These are phyloP conservation scores for Catharus bicknelli DNA, from an alignment of 2,113 vertebrate species.

Conservation along the genomic window DNA sequence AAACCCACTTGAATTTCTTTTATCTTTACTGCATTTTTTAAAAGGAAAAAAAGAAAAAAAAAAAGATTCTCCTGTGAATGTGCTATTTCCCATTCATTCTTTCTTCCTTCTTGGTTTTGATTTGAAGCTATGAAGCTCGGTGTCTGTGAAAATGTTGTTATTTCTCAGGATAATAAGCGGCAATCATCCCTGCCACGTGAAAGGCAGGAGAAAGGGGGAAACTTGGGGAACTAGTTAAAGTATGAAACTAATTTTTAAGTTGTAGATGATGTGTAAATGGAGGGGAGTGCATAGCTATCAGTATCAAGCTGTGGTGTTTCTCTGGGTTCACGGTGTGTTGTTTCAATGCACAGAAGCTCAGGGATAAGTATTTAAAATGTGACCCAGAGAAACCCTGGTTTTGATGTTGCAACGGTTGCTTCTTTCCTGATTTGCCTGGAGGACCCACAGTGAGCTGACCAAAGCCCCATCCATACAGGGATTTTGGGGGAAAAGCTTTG, in stretches of 20 bases:
- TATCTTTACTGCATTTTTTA: slow-evolving; percentile 70
- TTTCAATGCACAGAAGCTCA: slow-evolving; percentile 77
- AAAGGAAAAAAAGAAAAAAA: background rate
- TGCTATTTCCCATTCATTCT: slow-evolving; percentile 57
- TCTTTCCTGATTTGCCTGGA: slow-evolving; percentile 38
- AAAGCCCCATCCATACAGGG: background rate
- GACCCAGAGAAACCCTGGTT: slow-evolving; percentile 70
- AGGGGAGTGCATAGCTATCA: background rate
- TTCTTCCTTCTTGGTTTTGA: slow-evolving; percentile 63
- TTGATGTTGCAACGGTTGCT: slow-evolving; percentile 56
- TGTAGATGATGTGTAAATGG: slow-evolving; percentile 46
- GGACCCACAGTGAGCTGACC: background rate
- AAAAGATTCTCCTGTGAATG: slow-evolving; percentile 52
- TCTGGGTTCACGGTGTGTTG: slow-evolving; percentile 64
- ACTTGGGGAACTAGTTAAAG: slow-evolving; percentile 58
- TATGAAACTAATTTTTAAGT: slow-evolving; percentile 58
- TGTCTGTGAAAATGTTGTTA: slow-evolving; percentile 73
- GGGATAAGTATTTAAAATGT: slow-evolving; percentile 85
- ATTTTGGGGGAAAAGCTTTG: background rate
- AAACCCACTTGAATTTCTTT: slow-evolving; percentile 69
- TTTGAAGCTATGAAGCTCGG: slow-evolving; percentile 65
- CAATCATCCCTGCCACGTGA: slow-evolving; percentile 72
- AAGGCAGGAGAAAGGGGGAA: slow-evolving; percentile 65
- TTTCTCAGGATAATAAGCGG: slow-evolving; percentile 76
- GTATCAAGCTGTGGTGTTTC: slow-evolving; percentile 41